These are phyloP conservation scores for Mesembrinibis cayennensis DNA, from an alignment of 2,113 vertebrate genomes.

Conservation along the genomic window DNA sequence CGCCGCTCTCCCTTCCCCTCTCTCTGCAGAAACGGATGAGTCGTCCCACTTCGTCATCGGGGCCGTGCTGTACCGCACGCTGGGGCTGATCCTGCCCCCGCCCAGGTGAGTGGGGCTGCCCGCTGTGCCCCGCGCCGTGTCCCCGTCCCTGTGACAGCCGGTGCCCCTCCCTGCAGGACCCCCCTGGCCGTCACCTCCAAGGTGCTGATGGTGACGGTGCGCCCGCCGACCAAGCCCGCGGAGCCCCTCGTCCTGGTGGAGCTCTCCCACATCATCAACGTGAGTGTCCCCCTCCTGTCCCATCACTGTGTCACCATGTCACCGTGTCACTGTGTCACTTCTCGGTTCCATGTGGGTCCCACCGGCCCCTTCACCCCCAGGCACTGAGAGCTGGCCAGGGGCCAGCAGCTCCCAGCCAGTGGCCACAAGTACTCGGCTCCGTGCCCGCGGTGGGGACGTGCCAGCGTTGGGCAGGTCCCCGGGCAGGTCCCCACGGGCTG, in stretches of 20 bases:
- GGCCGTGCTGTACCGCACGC: constrained; percentile 91
- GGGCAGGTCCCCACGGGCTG: not conserved
- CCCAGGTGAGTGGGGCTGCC: constrained; percentile 82
- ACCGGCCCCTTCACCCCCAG: not conserved
- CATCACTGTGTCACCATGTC: not conserved
- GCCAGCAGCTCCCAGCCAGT: not conserved
- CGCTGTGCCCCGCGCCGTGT: accelerated
- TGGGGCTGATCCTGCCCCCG: constrained; percentile 90
- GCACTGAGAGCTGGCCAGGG: accelerated
- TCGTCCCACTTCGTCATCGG: constrained; percentile 93
- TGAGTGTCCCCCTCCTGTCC: constrained; percentile 68
- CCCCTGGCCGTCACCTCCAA: constrained; percentile 90
- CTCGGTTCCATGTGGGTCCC: accelerated
- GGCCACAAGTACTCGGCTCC: not conserved
- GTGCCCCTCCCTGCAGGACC: constrained; percentile 67
- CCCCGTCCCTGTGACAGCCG: not conserved
- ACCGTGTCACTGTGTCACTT: not conserved
- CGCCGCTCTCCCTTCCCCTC: not conserved
- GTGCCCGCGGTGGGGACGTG: accelerated
- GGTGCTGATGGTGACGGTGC: constrained; percentile 91
- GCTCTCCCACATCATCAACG: constrained; percentile 90
- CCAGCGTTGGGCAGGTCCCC: not conserved
- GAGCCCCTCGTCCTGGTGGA: constrained; percentile 94
- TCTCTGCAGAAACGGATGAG: constrained; percentile 80
- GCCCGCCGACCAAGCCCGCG: constrained; percentile 83